Base-by-base conservation (phyloP, 1,140 invertebrate genomes). In the Cotesia typhae region DNA sequence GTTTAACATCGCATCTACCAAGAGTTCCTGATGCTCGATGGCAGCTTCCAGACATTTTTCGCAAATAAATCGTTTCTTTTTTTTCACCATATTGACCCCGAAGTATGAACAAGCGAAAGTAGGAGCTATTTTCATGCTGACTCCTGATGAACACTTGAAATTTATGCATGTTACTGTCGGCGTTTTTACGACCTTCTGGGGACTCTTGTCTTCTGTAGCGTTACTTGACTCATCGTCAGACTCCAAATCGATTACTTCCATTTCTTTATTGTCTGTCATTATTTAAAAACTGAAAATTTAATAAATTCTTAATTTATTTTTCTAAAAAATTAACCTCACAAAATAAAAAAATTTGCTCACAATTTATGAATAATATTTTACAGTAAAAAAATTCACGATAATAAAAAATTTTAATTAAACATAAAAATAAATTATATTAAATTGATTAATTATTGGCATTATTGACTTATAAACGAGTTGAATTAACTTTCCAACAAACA, bases 51-150 rank as follows among this genome's bases (percentile, higher is more conserved):
- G 88, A 78, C 89, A 90, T 20, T 84, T 78, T 66, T 80, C 67
- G 71, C 90, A 90, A 71, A 87, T 86, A 47, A 88, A 82, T 53
- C 87, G 83, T 70, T 84, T 81, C 72, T 87, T 87, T 47, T 82
- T 85, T 64, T 81, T 83, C n/a, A 70, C 81, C 71, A 76, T 79
- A 72, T 88, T 88, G 0, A 88, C 82, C 7, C 88, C 83, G 76
- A 86, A 90, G 78, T 85, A 90, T 5, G 84, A 81, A 14, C 89
- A 84, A 36, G 88, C 87, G 81, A 90, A 89, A 1, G 83, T 82
- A 6, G 89, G 85, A 41, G 89, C 87, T 12, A 73, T 69, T 28
- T 80, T 83, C 81, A 88, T 84, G 67, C 87, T 78, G 9, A 81
- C 4, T 7, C 85, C 87, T n/a, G 88, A 88, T n/a, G 75, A 73